Evolutionary conservation across 2,888 invertebrate species (phyloP), one percentile per base, ranked within the genome.

Genomic region (Physocephala rufipes): DNA sequence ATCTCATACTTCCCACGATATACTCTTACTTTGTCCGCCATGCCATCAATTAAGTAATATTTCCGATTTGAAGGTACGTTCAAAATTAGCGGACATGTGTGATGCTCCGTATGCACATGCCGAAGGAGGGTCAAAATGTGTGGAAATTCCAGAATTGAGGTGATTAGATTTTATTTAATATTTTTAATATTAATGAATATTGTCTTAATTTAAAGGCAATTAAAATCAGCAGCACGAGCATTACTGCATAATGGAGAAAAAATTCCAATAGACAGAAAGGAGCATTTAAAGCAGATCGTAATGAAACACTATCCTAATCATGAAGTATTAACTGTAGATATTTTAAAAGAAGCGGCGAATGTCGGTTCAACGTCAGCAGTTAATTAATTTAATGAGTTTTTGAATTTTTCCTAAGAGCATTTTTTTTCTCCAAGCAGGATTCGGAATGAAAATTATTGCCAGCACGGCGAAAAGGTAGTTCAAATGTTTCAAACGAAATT

Each of bases 1-100:
- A 82, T 90, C 92, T 28, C 94, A 93, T 83, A 90, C 91, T 7
- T 94, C 93, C 0, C 95, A 95, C 84, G 95, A 95, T 85, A 90
- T 94, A 61, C 85, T 95, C 30, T 82, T 94, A 73, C 84, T 95
- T 63, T 95, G 95, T 83, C 87, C 88, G 51, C 72, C 78, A 1
- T 95, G 95, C 81, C 94, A 95, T 85, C 90, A 90, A 79, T 82
- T 85, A 28, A 92, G 93, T 84, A 92, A 92, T 82, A 86, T 87
- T 53, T 86, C 87, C 47, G 94, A 94, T 84, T 86, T 88, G 67
- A 81, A 83, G 4, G 82, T 93, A 76, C 88, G 92, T 64, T 86
- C 87, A 76, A 83, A 87, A 66, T 87, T 95, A 26, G 91, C 90
- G 0, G 75, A 78, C 0, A 79, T 85, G 74, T 93, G 93, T 81